Evolutionary conservation across 2,113 vertebrate genomes (phyloP), one percentile per base, ranked within the genome.

Genomic region (Synodontis membranacea): DNA sequence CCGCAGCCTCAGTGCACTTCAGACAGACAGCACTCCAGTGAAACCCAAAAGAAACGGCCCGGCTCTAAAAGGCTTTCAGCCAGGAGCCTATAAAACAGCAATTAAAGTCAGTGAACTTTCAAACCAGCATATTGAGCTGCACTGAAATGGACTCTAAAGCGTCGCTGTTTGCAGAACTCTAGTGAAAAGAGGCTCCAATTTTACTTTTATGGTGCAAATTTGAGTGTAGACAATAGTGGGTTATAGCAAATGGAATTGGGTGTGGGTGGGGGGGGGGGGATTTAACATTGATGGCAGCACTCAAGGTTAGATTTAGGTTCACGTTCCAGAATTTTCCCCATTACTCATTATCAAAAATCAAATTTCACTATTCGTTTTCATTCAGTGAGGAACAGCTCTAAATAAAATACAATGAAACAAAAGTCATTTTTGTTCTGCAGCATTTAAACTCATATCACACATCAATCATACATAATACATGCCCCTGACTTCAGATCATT

Each of bases 71-170:
- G 89, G 92, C 83, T 94, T 95, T 92, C 91, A 91, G 90, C 90
- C 91, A 46, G 64, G 54, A 48, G 48, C 66, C 94, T 91, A 94
- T 95, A 94, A 95, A 95, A 93, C 87, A 90, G 91, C 92, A 93
- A 94, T 94, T 94, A 93, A 94, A 95, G 91, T 90, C 92, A 89
- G 91, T 94, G 93, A 94, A 95, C 94, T 95, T 95, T 93, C 92
- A 91, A 94, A 92, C 88, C 74, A 88, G 88, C 84, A 91, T 92
- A 91, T 91, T 87, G 87, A 74, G 90, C 93, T 93, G 93, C 90
- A 91, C 92, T 91, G 82, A 89, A 90, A 92, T 90, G 89, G 88
- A 91, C 92, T 92, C 87, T 85, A 87, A 89, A 91, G 92, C 75
- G 84, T 80, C 60, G 88, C 91, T 88, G 91, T 92, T 91, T 89